A percentile compares a stretch with the other conserved stretches of the same genome.
phyloP scores from a whole-genome alignment of 1,140 invertebrate genomes.

The Daktulosphaira vitifoliae region DNA sequence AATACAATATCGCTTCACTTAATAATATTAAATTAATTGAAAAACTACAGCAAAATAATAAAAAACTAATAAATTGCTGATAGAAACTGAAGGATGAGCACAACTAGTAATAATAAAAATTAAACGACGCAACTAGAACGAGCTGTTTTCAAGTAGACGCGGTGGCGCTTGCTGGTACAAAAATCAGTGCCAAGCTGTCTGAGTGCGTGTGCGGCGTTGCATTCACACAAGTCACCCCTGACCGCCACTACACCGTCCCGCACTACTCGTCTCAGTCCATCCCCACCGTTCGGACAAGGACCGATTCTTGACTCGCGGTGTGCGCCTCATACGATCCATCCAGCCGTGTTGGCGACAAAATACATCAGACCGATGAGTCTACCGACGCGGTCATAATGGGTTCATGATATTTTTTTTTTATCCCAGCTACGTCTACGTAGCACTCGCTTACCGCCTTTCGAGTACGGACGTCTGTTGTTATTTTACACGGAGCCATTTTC shows the following conservation, averaged over 20 bases:
- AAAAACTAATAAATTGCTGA: too few species aligned
- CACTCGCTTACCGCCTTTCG: background rate
- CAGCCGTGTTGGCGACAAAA: slow-evolving; percentile 32
- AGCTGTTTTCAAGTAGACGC: slow-evolving; percentile 35
- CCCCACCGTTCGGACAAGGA: slow-evolving; percentile 44
- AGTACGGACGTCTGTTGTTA: too few species aligned
- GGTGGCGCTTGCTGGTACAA: slow-evolving; percentile 44
- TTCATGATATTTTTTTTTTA: too few species aligned
- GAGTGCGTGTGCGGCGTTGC: slow-evolving; percentile 37
- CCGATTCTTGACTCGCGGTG: slow-evolving; percentile 50
- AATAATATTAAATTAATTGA: too few species aligned
- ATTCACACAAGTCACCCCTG: slow-evolving; percentile 41
- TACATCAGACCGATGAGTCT: slow-evolving; percentile 26
- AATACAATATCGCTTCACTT: too few species aligned
- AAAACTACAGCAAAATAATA: too few species aligned
- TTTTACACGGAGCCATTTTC: too few species aligned
- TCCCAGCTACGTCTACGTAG: background rate
- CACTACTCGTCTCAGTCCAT: background rate
- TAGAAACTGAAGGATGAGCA: too few species aligned
- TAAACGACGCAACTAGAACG: too few species aligned
- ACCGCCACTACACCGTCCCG: slow-evolving; percentile 38
- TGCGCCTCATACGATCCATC: slow-evolving; percentile 41
- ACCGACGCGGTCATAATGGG: background rate
- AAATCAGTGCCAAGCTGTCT: slow-evolving; percentile 36
- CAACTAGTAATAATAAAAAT: too few species aligned